Percentiles rank a stretch among this genome's conserved stretches.
phyloP scores from a whole-genome alignment of 2,797 vertebrate species.

The Galaxias olidus region DNA sequence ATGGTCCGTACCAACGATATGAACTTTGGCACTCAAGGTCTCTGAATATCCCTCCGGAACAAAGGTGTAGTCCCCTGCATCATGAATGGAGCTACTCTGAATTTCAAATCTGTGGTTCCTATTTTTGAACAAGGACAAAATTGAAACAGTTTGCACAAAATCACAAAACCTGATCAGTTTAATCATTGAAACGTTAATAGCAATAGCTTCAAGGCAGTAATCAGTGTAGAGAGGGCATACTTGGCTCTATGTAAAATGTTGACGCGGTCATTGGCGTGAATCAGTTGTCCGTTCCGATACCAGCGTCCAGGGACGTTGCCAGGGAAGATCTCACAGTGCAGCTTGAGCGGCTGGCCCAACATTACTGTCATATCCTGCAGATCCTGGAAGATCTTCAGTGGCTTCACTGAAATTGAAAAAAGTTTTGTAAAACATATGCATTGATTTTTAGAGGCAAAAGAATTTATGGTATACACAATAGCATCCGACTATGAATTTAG shows the following conservation, averaged over 20 bases:
- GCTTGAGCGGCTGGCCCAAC: slow-evolving; percentile 88
- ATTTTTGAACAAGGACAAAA: slow-evolving; percentile 11
- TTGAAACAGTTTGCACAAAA: no score
- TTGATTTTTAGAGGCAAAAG: not conserved
- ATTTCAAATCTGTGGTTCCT: slow-evolving; percentile 91
- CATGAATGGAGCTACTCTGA: slow-evolving; percentile 79
- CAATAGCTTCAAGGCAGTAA: no score
- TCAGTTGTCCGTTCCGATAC: slow-evolving; percentile 93
- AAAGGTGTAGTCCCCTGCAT: slow-evolving; percentile 94
- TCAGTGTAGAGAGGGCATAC: slow-evolving; percentile 62
- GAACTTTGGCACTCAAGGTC: slow-evolving; percentile 87
- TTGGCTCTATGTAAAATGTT: slow-evolving; percentile 89
- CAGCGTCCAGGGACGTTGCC: slow-evolving; percentile 90
- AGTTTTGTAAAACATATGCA: not conserved
- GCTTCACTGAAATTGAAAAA: slow-evolving; percentile 81
- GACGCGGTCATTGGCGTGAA: slow-evolving; percentile 87
- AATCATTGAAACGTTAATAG: no score
- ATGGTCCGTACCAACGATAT: slow-evolving; percentile 84
- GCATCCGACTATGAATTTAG: no score
- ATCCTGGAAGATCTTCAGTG: slow-evolving; percentile 89
- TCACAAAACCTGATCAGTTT: no score
- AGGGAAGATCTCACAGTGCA: slow-evolving; percentile 93
- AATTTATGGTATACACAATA: no score
- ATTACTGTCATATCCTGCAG: slow-evolving; percentile 83
- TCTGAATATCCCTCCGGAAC: slow-evolving; percentile 90